Percentiles rank a stretch among this genome's conserved stretches.
These are phyloP conservation scores for Suncus etruscus DNA, from an alignment of 2,113 vertebrate species.

Conservation along the genomic window DNA sequence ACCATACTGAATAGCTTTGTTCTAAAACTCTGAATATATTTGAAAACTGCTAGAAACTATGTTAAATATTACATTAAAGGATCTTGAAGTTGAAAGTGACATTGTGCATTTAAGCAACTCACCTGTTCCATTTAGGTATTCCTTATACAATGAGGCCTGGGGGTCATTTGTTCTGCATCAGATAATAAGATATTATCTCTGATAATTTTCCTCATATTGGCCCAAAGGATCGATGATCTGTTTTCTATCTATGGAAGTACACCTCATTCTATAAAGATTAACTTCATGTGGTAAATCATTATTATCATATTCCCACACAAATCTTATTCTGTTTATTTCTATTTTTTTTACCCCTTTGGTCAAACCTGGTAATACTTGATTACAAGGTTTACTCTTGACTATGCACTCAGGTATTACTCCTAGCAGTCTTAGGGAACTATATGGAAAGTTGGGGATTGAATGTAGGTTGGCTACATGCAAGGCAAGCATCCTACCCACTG, in stretches of 20 bases:
- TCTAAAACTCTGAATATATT: slow-evolving; percentile 19
- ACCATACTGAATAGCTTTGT: neutral
- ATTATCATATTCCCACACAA: neutral
- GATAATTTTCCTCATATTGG: neutral
- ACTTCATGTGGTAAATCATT: neutral
- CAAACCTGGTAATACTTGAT: no score
- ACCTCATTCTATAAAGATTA: neutral
- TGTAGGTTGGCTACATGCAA: no score
- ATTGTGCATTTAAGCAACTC: neutral
- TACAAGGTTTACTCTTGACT: no score
- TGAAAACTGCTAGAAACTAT: slow-evolving; percentile 1
- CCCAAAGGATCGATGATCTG: no score
- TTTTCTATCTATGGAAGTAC: neutral
- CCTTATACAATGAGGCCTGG: neutral
- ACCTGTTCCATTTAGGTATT: neutral
- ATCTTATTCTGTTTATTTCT: neutral
- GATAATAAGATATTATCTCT: neutral
- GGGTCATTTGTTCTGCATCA: neutral
- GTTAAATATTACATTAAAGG: neutral
- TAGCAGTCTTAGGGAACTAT: no score
- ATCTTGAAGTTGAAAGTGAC: neutral
- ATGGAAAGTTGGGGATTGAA: no score
- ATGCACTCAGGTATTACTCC: no score
- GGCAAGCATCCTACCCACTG: no score
- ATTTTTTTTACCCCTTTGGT: no score